Evolutionary conservation across 1,140 invertebrate species (phyloP).

Genomic region (Propsilocerus akamusi): DNA sequence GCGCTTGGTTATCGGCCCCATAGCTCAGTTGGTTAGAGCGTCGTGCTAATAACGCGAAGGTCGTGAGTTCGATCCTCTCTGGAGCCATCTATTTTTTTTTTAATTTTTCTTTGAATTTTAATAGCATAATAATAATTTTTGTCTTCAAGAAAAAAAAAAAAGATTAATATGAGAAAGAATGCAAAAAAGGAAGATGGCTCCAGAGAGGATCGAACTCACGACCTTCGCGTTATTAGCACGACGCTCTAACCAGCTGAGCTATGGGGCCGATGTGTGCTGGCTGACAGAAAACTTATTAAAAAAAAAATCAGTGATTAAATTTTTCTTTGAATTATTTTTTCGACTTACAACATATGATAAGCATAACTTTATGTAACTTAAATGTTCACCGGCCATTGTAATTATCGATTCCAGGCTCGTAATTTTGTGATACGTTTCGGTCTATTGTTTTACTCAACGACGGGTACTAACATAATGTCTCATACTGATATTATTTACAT

Average conservation of each 20-base stretch:
- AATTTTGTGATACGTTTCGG: no score
- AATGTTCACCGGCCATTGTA: no score
- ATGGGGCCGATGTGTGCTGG: conserved; percentile 6
- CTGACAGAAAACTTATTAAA: no score
- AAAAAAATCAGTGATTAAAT: background rate
- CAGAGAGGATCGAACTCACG: conserved; percentile 24
- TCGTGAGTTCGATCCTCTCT: conserved; percentile 39
- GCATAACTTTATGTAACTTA: no score
- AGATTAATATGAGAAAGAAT: background rate
- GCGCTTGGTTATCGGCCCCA: no score
- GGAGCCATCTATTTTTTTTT: conserved; percentile 29
- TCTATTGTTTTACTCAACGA: no score
- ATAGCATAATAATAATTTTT: no score
- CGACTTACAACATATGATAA: no score
- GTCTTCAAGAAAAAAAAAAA: no score
- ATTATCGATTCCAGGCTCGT: no score
- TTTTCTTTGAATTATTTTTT: background rate
- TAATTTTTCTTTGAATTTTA: conserved; percentile 9
- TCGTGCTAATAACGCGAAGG: conserved; percentile 36
- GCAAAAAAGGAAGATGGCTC: conserved; percentile 13
- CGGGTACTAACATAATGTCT: no score
- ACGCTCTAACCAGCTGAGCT: conserved; percentile 12
- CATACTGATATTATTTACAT: no score
- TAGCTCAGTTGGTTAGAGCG: conserved; percentile 32
- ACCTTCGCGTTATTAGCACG: conserved; percentile 22